Evolutionary conservation across 2,888 invertebrate genomes (phyloP), one percentile per base, ranked within the genome.

Genomic region (Drosophila emarginata): DNA sequence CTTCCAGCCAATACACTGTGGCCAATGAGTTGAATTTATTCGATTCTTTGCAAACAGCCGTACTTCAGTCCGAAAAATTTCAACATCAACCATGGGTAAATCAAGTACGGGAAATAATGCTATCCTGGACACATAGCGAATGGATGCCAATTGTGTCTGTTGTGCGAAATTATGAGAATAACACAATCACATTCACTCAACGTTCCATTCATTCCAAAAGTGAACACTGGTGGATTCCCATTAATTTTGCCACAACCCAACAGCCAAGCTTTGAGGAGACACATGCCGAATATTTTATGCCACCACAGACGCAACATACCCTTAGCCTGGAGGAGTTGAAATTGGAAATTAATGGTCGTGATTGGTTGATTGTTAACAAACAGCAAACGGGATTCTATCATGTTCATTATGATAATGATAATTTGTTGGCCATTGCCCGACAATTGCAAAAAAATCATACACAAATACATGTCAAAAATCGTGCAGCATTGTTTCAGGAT

Each of bases 401-500:
- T 84, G 94, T 95, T 1, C 94, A 95, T 84, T 96, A 96, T 75
- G 95, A 96, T 58, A 85, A 87, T 0, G 90, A 91, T 0, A 96
- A 96, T 88, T 95, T 96, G 94, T 87, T 91, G 1, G 92, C 93
- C 0, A 93, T 97, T 4, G 94, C 94, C 9, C 92, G 93, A 23
- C 94, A 89, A 94, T 63, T 92, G 95, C 93, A 94, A 5, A 92
- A 93, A 2, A 93, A 93, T 52, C 95, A 94, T 78, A 91, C 93
- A 77, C 93, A 93, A 28, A 96, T 97, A 62, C 94, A 95, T 74
- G 93, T 94, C 1, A 94, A 95, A 56, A 97, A 97, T 88, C 93
- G 98, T 61, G 97, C 96, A 0, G 96, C 98, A 86, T 92, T 98
- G 56, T 93, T 99, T 11, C 96, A 97, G 76, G 98, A 98, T 89